Percentiles rank a stretch among this genome's conserved stretches.
Conservation (phyloP, 2,888 invertebrate genomes). For the Crocallis elinguaria region DNA sequence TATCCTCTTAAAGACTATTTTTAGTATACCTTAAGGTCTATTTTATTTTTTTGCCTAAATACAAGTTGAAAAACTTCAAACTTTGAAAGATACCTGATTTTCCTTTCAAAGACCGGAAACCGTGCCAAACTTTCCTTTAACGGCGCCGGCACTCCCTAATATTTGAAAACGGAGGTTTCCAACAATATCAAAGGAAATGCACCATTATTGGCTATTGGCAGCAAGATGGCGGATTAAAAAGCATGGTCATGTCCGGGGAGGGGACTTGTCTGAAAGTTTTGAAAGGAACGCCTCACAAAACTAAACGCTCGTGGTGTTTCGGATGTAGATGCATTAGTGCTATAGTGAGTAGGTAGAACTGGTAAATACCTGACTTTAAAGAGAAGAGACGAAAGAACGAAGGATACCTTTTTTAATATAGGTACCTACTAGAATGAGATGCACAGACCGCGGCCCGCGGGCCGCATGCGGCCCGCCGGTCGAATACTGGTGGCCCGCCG, state of each 20-base stretch:
- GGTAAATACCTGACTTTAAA: no score
- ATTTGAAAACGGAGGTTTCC: slow-evolving; percentile 17
- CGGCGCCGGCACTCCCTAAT: slow-evolving; percentile 21
- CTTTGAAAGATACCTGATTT: not conserved
- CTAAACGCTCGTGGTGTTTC: not conserved
- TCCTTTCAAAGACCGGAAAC: slow-evolving; percentile 17
- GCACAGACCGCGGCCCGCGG: no score
- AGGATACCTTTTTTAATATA: no score
- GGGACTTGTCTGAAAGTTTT: slow-evolving; percentile 34
- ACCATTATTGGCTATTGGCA: slow-evolving; percentile 60
- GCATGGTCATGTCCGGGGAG: slow-evolving; percentile 58
- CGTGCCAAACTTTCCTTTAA: slow-evolving; percentile 30
- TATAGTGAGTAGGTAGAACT: no score
- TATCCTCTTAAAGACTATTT: no score
- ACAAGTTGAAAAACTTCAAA: no score
- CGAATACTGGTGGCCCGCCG: no score
- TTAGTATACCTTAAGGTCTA: no score
- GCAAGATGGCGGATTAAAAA: slow-evolving; percentile 46
- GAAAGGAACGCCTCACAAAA: slow-evolving; percentile 19
- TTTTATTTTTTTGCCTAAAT: no score
- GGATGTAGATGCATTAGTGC: not conserved
- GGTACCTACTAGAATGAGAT: no score
- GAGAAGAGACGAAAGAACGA: no score
- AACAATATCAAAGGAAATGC: slow-evolving; percentile 48
- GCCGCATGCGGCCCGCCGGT: no score